Percentiles rank a stretch among this genome's conserved stretches.
These are phyloP conservation scores for Calycopis cecrops DNA, from an alignment of 1,140 invertebrate genomes.

Conservation along the genomic window DNA sequence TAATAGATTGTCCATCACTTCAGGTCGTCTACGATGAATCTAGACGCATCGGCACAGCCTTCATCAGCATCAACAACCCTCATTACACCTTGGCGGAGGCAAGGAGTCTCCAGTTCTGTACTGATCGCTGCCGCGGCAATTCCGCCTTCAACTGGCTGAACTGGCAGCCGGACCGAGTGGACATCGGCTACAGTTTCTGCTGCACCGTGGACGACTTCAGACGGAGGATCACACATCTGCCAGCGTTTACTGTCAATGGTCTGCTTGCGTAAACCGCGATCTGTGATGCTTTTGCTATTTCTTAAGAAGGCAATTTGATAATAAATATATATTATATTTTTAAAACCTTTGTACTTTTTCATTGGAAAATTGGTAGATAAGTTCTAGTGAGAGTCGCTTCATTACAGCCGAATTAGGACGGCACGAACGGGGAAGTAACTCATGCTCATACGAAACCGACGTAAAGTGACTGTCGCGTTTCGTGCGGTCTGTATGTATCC, in stretches of 20 bases:
- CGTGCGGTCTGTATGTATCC: too few relatives aligned
- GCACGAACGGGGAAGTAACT: too few relatives aligned
- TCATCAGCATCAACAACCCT: conserved; percentile 81
- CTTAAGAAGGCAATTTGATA: too few relatives aligned
- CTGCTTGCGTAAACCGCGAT: conserved; percentile 45
- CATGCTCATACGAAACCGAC: too few relatives aligned
- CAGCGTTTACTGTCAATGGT: conserved; percentile 61
- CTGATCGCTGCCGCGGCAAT: conserved; percentile 72
- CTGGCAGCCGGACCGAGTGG: conserved; percentile 68
- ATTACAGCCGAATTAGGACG: too few relatives aligned
- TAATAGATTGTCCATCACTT: background rate
- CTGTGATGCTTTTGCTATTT: too few relatives aligned
- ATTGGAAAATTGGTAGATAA: too few relatives aligned
- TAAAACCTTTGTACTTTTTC: too few relatives aligned
- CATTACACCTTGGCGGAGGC: conserved; percentile 63
- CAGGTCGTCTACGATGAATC: conserved; percentile 76
- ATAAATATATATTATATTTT: too few relatives aligned
- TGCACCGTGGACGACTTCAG: conserved; percentile 79
- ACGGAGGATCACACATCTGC: conserved; percentile 70
- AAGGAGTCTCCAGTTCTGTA: conserved; percentile 73
- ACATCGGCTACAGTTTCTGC: conserved; percentile 79
- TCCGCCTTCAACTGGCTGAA: conserved; percentile 74
- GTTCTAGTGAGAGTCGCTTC: too few relatives aligned
- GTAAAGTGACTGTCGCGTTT: too few relatives aligned
- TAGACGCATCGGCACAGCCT: conserved; percentile 73